Evolutionary conservation across 2,113 vertebrate species (phyloP).

Genomic region (Dipodomys merriami): DNA sequence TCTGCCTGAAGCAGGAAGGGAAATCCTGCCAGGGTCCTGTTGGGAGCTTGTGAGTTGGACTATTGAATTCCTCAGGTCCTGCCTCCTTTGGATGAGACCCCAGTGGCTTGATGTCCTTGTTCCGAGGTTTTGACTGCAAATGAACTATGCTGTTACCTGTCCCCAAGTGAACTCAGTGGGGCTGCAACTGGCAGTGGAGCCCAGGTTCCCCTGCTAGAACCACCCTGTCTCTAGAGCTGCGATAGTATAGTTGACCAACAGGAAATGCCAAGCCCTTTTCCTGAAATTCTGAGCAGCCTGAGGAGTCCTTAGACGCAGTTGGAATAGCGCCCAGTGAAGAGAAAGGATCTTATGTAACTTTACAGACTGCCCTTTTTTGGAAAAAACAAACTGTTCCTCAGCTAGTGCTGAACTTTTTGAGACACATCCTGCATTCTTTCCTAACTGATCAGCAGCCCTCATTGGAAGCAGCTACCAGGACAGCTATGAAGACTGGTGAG

Average conservation of each 20-base stretch:
- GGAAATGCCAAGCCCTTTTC: conserved; percentile 72
- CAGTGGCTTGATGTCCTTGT: conserved; percentile 30
- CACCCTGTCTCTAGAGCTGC: conserved; percentile 24
- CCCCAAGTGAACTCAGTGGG: conserved; percentile 20
- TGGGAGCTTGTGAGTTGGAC: background rate
- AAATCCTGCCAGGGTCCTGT: background rate
- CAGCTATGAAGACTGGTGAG: conserved; percentile 2
- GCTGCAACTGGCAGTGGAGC: background rate
- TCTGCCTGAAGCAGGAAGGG: background rate
- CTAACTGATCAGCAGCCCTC: conserved; percentile 58
- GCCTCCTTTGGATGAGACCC: background rate
- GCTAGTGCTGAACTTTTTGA: conserved; percentile 50
- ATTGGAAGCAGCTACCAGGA: background rate
- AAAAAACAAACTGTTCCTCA: conserved; percentile 68
- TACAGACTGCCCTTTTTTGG: conserved; percentile 66
- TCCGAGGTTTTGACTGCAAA: conserved; percentile 52
- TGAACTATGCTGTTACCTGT: conserved; percentile 48
- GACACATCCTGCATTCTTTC: conserved; percentile 74
- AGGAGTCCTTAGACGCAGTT: conserved; percentile 62
- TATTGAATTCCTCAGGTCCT: background rate
- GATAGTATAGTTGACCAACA: conserved; percentile 35
- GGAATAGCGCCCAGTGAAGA: conserved; percentile 50
- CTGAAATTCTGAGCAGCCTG: conserved; percentile 64
- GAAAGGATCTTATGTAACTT: conserved; percentile 70
- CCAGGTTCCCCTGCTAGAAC: background rate